Evolutionary conservation across 2,113 vertebrate genomes (phyloP).

Genomic region (Sterrhoptilus dennistouni): DNA sequence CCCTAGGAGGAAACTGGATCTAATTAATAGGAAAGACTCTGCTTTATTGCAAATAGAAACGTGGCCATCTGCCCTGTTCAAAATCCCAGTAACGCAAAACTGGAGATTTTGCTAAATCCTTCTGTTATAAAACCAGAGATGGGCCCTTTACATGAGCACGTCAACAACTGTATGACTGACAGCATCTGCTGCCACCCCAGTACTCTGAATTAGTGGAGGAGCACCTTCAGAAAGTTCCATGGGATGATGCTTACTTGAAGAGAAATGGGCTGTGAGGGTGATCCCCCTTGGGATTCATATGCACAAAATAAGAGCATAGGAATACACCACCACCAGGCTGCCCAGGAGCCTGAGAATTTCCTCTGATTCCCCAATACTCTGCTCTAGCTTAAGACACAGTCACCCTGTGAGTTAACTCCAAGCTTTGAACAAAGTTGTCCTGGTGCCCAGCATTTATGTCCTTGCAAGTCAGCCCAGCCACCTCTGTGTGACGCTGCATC

Average conservation of each 20-base stretch:
- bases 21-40: conserved; percentile 56
- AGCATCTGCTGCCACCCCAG: neutral
- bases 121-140: conserved; percentile 45
- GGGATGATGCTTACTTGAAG: neutral
- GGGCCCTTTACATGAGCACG: neutral
- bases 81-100: conserved; percentile 32
- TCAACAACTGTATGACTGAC: neutral
- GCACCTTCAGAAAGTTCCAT: neutral
- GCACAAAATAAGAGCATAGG: neutral
- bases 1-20: conserved; percentile 38
- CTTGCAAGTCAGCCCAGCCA: neutral
- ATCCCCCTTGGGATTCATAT: neutral
- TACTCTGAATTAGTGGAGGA: neutral
- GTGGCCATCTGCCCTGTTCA: conserved; percentile 58
- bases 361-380: neutral
- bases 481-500: neutral
- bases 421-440: neutral
- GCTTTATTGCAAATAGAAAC: neutral
- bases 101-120: conserved; percentile 40
- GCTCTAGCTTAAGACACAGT: accelerated
- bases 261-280: neutral
- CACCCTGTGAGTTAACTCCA: neutral
- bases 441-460: neutral
- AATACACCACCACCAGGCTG: neutral
- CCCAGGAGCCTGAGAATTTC: neutral